Evolutionary conservation across 2,113 vertebrate species (phyloP).

Genomic region (Nicator chloris): DNA sequence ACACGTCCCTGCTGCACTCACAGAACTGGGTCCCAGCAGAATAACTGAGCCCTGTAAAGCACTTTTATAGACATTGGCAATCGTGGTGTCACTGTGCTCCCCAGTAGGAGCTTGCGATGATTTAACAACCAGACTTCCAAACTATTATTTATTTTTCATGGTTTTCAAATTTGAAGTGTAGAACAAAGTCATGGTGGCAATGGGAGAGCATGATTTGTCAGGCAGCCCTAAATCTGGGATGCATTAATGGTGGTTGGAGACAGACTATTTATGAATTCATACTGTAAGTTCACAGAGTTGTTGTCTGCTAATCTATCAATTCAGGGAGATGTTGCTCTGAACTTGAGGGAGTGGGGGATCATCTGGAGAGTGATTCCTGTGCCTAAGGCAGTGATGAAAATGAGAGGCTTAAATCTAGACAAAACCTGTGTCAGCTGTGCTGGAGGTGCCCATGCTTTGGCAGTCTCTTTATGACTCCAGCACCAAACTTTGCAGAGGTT

Average conservation of each 20-base stretch:
- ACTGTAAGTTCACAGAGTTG: not conserved
- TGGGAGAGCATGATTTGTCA: not conserved
- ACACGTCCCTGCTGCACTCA: not conserved
- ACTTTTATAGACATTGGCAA: not conserved
- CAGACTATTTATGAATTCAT: not conserved
- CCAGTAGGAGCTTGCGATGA: not conserved
- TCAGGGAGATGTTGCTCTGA: not conserved
- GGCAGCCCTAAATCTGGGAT: slow-evolving; percentile 20
- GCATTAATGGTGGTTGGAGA: not conserved
- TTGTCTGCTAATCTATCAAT: not conserved
- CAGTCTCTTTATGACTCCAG: not conserved
- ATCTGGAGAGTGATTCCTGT: not conserved
- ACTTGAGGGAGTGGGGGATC: not conserved
- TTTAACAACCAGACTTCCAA: slow-evolving; percentile 3
- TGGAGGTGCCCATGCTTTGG: not conserved
- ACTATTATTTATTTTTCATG: not conserved
- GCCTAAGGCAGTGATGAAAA: not conserved
- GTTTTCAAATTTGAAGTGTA: not conserved
- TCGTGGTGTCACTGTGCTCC: not conserved
- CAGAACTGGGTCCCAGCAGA: not conserved
- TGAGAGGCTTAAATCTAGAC: not conserved
- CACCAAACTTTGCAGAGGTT: not conserved
- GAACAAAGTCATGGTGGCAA: slow-evolving; percentile 9
- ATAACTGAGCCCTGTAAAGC: not conserved
- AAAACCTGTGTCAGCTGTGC: not conserved